Base-by-base conservation (phyloP, 1,140 invertebrate genomes). In the Cardiocondyla obscurior region DNA sequence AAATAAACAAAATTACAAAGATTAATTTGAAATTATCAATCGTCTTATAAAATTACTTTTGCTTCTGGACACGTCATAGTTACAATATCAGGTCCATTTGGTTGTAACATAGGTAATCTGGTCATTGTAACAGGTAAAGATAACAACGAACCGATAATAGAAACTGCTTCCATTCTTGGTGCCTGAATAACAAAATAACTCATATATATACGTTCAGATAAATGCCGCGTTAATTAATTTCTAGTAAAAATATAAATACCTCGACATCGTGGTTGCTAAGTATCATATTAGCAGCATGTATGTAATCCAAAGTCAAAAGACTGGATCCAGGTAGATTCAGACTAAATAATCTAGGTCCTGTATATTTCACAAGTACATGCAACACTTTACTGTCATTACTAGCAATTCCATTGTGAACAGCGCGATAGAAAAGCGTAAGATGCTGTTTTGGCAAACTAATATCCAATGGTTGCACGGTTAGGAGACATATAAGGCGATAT, bases 121-220 rank as follows among this genome's bases (percentile, higher is more conserved):
- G 96, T 95, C 76, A 97, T 95, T 53, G 96, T 95, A 82, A 97
- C 95, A 0, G 98, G 97, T 77, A 98, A 95, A 84, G 97, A 97
- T 25, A 99, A 94, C 53, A 99, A 93, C 0, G 97, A 97, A 1
- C 98, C 98, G 7, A 99, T 94, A 60, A 99, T 96, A 0, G 98
- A 97, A n/a, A 98, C 96, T 0, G 98, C 98, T 91, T 99, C 98
- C 16, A 96, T 96, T 81, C 98, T 95, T 1, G 98, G 98, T 77
- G 97, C 96, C 95, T 97, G 86, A 73, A 92, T 90, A 33, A 90
- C n/a, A 28, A 3, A 53, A 60, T 53, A 72, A 10, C 53, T 62
- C 49, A 81, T 4, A 60, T 57, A 6, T 30, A 6, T 44, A 12
- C 16, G 42, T 22, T 58, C 8, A 69, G 6, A 53, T n/a, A 62